These are phyloP conservation scores for Mallotus villosus DNA, from an alignment of 2,797 vertebrate species.

Conservation along the genomic window DNA sequence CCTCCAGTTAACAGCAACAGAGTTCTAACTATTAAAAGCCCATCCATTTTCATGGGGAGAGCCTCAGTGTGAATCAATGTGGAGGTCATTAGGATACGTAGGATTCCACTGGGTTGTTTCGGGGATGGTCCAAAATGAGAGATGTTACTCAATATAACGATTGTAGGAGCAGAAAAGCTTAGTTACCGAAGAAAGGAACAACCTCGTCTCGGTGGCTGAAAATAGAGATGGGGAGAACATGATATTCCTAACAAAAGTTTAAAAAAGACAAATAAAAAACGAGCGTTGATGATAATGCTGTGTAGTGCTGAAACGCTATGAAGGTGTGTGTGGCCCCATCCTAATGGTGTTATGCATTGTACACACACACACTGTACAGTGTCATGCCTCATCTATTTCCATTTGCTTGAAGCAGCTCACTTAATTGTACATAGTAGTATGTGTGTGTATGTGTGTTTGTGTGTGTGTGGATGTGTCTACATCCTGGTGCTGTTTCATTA, in stretches of 20 bases:
- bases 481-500: slow-evolving; percentile 78
- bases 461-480: slow-evolving; percentile 34
- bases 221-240: slow-evolving; percentile 3
- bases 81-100: slow-evolving; percentile 50
- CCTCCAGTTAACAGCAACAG: slow-evolving; percentile 43
- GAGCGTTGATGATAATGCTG: too few relatives aligned
- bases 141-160: slow-evolving; percentile 5
- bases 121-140: slow-evolving; percentile 15
- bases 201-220: not conserved
- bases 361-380: too few relatives aligned
- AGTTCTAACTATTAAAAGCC: slow-evolving; percentile 42
- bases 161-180: not conserved
- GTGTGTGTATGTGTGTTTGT: slow-evolving; percentile 4
- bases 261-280: too few relatives aligned
- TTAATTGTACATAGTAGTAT: slow-evolving; percentile 15
- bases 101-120: slow-evolving; percentile 28
- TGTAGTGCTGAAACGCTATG: too few relatives aligned
- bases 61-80: slow-evolving; percentile 57
- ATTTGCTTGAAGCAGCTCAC: not conserved
- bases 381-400: too few relatives aligned
- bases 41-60: slow-evolving; percentile 38
- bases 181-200: slow-evolving; percentile 5
- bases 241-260: too few relatives aligned
- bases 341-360: too few relatives aligned
- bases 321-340: too few relatives aligned